Evolutionary conservation across 2,888 invertebrate species (phyloP).

Genomic region (Tanypteryx hageni): DNA sequence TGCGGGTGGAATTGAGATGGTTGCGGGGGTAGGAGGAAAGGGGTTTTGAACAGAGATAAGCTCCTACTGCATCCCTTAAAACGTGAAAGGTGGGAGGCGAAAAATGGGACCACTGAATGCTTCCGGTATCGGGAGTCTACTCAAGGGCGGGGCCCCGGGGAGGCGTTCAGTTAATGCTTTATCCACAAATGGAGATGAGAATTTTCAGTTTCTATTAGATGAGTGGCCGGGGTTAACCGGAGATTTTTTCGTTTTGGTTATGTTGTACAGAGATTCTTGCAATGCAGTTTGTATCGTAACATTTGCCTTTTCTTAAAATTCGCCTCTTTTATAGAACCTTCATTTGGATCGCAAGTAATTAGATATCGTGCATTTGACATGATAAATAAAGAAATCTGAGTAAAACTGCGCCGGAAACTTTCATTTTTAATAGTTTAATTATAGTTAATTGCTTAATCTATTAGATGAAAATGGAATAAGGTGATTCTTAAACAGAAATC

Average conservation of each 20-base stretch:
- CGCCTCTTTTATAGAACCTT: no score
- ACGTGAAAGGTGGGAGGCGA: not conserved
- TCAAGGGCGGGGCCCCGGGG: not conserved
- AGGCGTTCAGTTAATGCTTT: not conserved
- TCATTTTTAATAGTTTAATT: no score
- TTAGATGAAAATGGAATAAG: no score
- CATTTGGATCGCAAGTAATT: no score
- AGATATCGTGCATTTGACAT: no score
- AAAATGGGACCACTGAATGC: not conserved
- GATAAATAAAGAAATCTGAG: no score
- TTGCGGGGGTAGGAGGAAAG: not conserved
- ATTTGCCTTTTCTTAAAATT: no score
- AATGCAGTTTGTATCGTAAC: no score
- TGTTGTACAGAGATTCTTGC: no score
- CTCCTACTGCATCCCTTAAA: conserved; percentile 19
- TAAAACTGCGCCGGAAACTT: no score
- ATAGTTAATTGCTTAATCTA: no score
- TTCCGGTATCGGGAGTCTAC: conserved; percentile 4
- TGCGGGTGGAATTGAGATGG: conserved; percentile 9
- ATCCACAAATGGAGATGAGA: not conserved
- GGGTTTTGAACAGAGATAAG: conserved; percentile 9
- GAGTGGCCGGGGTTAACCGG: not conserved
- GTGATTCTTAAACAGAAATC: no score
- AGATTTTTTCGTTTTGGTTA: not conserved
- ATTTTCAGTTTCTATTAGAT: not conserved